phyloP scores from a whole-genome alignment of 2,113 vertebrate species.

The Atrichornis clamosus region DNA sequence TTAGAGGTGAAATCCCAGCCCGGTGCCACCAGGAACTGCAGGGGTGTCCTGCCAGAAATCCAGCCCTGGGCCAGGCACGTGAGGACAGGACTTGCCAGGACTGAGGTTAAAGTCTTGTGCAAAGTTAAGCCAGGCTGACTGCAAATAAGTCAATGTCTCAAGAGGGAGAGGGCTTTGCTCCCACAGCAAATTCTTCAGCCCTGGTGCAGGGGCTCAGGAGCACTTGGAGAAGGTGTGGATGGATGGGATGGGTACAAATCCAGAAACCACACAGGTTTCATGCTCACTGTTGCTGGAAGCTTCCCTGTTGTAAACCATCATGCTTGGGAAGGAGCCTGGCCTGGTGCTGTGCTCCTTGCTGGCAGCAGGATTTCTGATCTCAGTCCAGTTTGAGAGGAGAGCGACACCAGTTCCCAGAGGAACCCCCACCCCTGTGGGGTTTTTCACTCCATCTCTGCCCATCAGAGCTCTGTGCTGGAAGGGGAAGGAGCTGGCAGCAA shows the following conservation, averaged over 20 bases:
- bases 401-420: neutral
- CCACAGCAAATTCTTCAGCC: fast-evolving
- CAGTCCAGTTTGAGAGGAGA: neutral
- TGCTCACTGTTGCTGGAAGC: fast-evolving
- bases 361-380: neutral
- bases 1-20: neutral
- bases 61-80: neutral
- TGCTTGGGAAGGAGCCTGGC: neutral
- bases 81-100: neutral
- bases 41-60: neutral
- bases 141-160: neutral
- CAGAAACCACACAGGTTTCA: neutral
- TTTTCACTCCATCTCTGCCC: fast-evolving
- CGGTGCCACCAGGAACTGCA: fast-evolving
- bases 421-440: neutral
- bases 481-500: neutral
- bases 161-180: neutral
- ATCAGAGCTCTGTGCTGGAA: neutral
- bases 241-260: neutral
- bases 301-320: fast-evolving
- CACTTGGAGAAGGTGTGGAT: neutral
- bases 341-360: fast-evolving
- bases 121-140: neutral
- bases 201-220: neutral
- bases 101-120: neutral